phyloP scores from a whole-genome alignment of 1,140 invertebrate genomes.

The Cydia splendana region DNA sequence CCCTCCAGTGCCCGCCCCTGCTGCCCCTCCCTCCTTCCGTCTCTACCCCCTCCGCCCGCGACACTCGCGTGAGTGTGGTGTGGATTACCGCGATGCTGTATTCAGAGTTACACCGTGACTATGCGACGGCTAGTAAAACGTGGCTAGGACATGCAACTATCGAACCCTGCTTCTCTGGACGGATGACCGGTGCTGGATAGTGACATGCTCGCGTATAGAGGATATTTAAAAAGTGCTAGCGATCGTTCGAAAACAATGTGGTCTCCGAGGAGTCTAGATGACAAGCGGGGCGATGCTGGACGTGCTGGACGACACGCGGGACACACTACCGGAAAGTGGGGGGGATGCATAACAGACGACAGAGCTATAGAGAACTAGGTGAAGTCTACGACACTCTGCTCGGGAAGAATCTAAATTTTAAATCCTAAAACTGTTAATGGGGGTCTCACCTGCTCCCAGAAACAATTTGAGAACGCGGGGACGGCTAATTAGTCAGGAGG shows the following conservation, averaged over 20 bases:
- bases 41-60: slow-evolving; percentile 38
- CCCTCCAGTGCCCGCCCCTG: slow-evolving; percentile 41
- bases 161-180: slow-evolving; percentile 35
- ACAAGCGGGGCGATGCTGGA: slow-evolving; percentile 34
- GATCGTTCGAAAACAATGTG: slow-evolving; percentile 45
- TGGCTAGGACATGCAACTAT: slow-evolving; percentile 48
- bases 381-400: slow-evolving; percentile 54
- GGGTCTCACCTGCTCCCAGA: background rate
- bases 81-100: slow-evolving; percentile 66
- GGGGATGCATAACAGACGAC: slow-evolving; percentile 62
- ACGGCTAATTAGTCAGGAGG: slow-evolving; percentile 18
- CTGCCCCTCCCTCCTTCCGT: slow-evolving; percentile 36
- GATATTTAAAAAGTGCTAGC: slow-evolving; percentile 53
- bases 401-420: background rate
- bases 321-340: slow-evolving; percentile 55
- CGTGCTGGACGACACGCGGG: slow-evolving; percentile 29
- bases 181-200: slow-evolving; percentile 43
- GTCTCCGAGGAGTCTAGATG: slow-evolving; percentile 40
- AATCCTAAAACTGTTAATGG: background rate
- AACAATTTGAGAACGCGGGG: background rate
- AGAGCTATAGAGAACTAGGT: slow-evolving; percentile 56
- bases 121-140: slow-evolving; percentile 25
- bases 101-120: slow-evolving; percentile 54
- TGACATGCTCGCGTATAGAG: slow-evolving; percentile 47
- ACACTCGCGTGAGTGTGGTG: slow-evolving; percentile 64